Base-by-base conservation (phyloP, 2,888 invertebrate genomes). In the Monopis laevigella region DNA sequence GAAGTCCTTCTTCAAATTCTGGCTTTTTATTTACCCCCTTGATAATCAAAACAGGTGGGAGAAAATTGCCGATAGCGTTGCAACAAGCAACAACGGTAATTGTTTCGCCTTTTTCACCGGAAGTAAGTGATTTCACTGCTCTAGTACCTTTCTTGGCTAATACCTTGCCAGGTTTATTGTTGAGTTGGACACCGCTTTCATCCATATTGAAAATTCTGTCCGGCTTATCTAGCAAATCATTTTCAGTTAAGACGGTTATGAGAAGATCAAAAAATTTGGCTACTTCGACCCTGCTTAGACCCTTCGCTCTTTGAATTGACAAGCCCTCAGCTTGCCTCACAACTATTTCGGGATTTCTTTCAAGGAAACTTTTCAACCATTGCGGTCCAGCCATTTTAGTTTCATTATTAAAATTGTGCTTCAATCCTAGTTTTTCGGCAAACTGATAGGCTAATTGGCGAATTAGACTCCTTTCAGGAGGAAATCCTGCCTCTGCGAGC, bases 171-270 rank as follows among this genome's bases (percentile, higher is more conserved):
- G 62, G 53, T 45, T 55, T 57, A 46, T 64, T 63, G 17, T 67
- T 66, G 3, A 62, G 48, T 41, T 63, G 61, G 4, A 63, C 43
- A 3, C 61, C 62, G 16, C 51, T 59, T 49, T 68, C 63, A 44
- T 65, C 62, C 44, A 59, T 48, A 50, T 69, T 69, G 41, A 48
- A 70, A 18, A 68, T 55, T 36, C 50, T 34, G 24, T 47, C 50
- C 12, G 52, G 58, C 43, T 55, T 53, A 41, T 50, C 47, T 28
- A 51, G 12, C 16, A 56, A 48, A 45, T 55, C 46, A 47, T 56
- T 46, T 44, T 55, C 51, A 24, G 42, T 41, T 17, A 53, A 45
- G 16, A 51, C 45, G 14, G 39, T 45, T 42, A 42, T 28, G 16
- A 60, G 40, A 12, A 57, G 38, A 24, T 52, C 39, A 51, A 51